These are phyloP conservation scores for Potorous gilbertii DNA, from an alignment of 2,797 vertebrate species.

Conservation along the genomic window DNA sequence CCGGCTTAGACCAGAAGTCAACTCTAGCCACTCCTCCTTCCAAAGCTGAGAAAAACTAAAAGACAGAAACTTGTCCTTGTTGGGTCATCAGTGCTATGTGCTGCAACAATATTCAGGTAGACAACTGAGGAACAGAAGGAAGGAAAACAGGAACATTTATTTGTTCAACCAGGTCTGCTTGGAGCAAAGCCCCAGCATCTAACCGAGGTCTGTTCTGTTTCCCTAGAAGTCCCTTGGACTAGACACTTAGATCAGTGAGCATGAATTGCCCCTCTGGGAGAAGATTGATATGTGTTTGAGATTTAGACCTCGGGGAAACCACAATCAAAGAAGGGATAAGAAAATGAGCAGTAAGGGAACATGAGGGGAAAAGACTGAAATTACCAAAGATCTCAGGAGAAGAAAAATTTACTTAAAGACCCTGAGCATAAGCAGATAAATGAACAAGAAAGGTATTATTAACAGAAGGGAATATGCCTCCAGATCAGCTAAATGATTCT, in stretches of 20 bases:
- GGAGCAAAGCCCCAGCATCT: not conserved
- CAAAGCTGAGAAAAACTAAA: not conserved
- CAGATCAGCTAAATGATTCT: not conserved
- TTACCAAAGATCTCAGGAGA: not conserved
- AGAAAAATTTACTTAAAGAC: not conserved
- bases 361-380: not conserved
- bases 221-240: not conserved
- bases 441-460: not conserved
- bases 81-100: not conserved
- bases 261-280: not conserved
- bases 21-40: not conserved
- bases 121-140: not conserved
- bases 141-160: not conserved
- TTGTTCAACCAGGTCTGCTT: not conserved
- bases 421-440: not conserved
- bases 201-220: not conserved
- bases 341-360: not conserved
- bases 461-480: not conserved
- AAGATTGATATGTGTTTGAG: not conserved
- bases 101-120: not conserved
- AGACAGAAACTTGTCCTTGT: not conserved
- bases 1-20: not conserved
- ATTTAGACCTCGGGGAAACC: not conserved
- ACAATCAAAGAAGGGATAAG: not conserved
- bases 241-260: not conserved